Evolutionary conservation across 2,113 vertebrate species (phyloP), one percentile per base, ranked within the genome.

Genomic region (Elachura formosa): DNA sequence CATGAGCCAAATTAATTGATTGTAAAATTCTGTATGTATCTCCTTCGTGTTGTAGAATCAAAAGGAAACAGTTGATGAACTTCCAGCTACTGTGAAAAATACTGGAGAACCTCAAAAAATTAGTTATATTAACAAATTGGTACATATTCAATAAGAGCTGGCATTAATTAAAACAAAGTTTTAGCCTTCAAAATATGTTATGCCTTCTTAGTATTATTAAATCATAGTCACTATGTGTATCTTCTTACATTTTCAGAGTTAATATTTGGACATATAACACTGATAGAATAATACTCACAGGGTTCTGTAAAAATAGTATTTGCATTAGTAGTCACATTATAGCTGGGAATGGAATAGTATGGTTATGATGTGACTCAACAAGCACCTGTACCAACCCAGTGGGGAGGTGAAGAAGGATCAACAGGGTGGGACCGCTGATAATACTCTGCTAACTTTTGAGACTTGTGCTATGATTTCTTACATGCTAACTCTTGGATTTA

Each of bases 181-280:
- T 59, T 74, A 94, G 51, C 19, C 18, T 92, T 63, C 33, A 91
- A 54, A 90, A 72, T 40, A 63, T 9, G 4, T 62, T 90, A 63
- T 6, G 5, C 52, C 11, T 84, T 81, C 62, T 67, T 45, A 51
- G 68, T 8, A 87, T 78, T 56, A 59, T 81, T 63, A 88, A 76
- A 80, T 73, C 36, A 80, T 40, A 58, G 52, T 43, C 43, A 67
- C 36, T 16, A 2, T 22, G 7, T 59, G n/a, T 29, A 78, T 75
- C 36, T 68, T 74, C 31, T 89, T 77, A 84, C 20, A 87, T 78
- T 95, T 93, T 79, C 14, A 56, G 49, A 82, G 77, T 41, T 63
- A 78, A n/a, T 81, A 78, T 93, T 82, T 89, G 40, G 43, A 87
- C 61, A 89, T 36, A 43, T 74, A 93, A 81, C 31, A 61, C 36